phyloP scores from a whole-genome alignment of 2,888 invertebrate species.

The Amphipoea lucens region DNA sequence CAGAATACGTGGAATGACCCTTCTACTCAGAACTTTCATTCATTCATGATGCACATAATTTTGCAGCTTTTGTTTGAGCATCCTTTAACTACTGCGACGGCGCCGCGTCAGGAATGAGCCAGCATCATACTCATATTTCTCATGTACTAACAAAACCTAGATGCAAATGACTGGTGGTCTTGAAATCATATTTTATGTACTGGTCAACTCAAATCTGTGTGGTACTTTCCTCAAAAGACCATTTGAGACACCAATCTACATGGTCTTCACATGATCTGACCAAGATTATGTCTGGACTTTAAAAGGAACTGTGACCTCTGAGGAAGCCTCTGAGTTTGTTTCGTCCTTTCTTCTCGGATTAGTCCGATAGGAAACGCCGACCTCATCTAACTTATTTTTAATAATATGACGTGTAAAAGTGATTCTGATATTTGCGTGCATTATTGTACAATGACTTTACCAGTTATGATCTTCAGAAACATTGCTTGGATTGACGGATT shows the following conservation, averaged over 20 bases:
- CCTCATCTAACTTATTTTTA: not conserved
- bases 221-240: not conserved
- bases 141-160: not conserved
- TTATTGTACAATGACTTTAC: not conserved
- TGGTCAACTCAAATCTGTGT: not conserved
- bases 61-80: conserved; percentile 34
- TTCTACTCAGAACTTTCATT: conserved; percentile 30
- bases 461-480: not conserved
- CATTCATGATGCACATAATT: conserved; percentile 31
- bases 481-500: not conserved
- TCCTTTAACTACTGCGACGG: conserved; percentile 15
- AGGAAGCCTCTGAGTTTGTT: not conserved
- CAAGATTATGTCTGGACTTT: not conserved
- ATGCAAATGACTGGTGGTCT: not conserved
- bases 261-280: not conserved
- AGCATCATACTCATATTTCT: not conserved
- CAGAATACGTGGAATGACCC: conserved; percentile 34
- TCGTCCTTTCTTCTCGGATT: not conserved
- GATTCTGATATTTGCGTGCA: not conserved
- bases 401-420: not conserved
- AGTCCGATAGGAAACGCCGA: not conserved
- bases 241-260: not conserved
- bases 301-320: not conserved
- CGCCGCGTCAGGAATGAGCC: conserved; percentile 1
- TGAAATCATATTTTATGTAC: not conserved